Conservation (phyloP, 2,888 invertebrate species). For the Drosophila lacicola region DNA sequence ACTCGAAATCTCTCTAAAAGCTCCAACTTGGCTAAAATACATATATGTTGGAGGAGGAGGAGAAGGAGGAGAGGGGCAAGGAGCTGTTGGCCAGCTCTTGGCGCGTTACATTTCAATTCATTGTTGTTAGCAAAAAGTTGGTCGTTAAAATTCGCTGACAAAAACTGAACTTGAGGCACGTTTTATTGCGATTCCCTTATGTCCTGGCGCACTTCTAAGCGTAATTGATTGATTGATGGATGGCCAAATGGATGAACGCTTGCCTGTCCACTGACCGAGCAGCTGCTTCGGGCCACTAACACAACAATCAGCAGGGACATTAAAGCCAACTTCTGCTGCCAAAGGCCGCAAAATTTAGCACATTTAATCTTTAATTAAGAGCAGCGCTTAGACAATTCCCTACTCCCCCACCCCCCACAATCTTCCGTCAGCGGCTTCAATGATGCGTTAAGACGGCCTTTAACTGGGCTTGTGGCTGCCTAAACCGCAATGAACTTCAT, state of each 20-base stretch:
- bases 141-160: conserved; percentile 69
- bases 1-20: neutral
- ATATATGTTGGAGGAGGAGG: too few relatives aligned
- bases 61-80: too few relatives aligned
- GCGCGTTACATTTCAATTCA: conserved; percentile 46
- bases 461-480: conserved; percentile 65
- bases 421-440: conserved; percentile 61
- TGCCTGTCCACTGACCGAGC: conserved; percentile 18
- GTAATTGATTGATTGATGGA: conserved; percentile 76
- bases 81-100: neutral
- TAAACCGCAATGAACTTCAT: conserved; percentile 64
- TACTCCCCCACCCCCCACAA: neutral
- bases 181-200: conserved; percentile 52
- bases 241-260: conserved; percentile 43
- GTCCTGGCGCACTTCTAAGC: conserved; percentile 64
- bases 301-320: conserved; percentile 31
- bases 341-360: conserved; percentile 57
- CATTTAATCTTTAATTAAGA: conserved; percentile 78
- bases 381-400: conserved; percentile 23
- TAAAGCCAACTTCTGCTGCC: conserved; percentile 54
- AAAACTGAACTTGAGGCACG: conserved; percentile 61
- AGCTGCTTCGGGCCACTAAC: conserved; percentile 24
- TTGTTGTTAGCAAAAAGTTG: conserved; percentile 63
- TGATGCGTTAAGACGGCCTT: conserved; percentile 71
- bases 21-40: conserved; percentile 5